A percentile compares a stretch with the other conserved stretches of the same genome.
phyloP scores from a whole-genome alignment of 2,888 invertebrate species.

The Xestia xanthographa region DNA sequence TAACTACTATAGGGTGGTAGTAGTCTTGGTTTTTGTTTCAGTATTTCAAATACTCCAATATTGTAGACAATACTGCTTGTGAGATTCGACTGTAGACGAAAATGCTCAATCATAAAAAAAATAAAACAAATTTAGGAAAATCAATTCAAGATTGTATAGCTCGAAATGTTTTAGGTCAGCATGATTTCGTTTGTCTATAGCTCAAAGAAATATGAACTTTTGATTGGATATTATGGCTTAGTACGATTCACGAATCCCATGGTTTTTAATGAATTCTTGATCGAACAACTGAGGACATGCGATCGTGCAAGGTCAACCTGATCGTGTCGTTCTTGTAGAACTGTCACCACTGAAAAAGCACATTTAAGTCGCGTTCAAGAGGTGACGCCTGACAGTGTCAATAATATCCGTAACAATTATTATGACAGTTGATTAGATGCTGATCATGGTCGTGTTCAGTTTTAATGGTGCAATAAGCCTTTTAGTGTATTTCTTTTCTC shows the following conservation, averaged over 20 bases:
- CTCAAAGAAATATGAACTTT: not conserved
- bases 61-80: not conserved
- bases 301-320: slow-evolving; percentile 9
- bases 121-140: not conserved
- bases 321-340: not conserved
- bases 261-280: not conserved
- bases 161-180: not conserved
- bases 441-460: too few relatives aligned
- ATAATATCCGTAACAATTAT: too few relatives aligned
- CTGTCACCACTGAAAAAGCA: too few relatives aligned
- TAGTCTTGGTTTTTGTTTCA: too few relatives aligned
- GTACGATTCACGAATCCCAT: not conserved
- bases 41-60: not conserved
- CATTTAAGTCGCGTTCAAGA: too few relatives aligned
- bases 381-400: too few relatives aligned
- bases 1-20: too few relatives aligned
- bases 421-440: too few relatives aligned
- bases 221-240: not conserved
- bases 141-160: not conserved
- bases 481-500: too few relatives aligned
- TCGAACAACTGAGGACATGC: not conserved
- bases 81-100: not conserved
- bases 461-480: too few relatives aligned
- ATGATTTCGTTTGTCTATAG: not conserved
- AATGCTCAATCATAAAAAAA: not conserved